Evolutionary conservation across 2,113 vertebrate genomes (phyloP).

Genomic region (Platysternon megacephalum): DNA sequence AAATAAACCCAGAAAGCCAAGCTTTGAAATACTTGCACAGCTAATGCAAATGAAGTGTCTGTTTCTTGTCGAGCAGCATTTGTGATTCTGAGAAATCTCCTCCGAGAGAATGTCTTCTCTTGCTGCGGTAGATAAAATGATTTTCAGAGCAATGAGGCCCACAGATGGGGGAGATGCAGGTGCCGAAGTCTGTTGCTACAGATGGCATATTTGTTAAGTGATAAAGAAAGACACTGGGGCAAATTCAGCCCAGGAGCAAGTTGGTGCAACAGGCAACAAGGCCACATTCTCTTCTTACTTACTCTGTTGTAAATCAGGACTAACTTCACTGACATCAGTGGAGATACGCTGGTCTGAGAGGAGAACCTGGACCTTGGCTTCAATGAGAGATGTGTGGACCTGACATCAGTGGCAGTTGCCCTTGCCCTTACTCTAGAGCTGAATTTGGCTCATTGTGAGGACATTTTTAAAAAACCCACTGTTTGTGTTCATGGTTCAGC

Average conservation of each 20-base stretch:
- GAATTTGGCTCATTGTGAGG: not conserved
- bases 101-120: not conserved
- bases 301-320: not conserved
- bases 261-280: constrained; percentile 19
- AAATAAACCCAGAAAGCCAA: constrained; percentile 21
- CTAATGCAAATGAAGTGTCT: constrained; percentile 13
- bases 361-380: not conserved
- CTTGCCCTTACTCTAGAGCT: rapidly evolving
- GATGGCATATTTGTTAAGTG: not conserved
- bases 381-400: not conserved
- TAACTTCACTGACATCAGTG: not conserved
- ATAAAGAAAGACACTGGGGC: not conserved
- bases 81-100: constrained; percentile 52
- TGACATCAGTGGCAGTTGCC: not conserved
- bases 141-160: constrained; percentile 31
- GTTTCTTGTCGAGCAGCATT: constrained; percentile 41
- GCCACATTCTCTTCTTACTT: constrained; percentile 1
- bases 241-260: constrained; percentile 21
- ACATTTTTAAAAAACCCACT: constrained; percentile 15
- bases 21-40: not conserved
- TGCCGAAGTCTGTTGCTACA: constrained; percentile 62
- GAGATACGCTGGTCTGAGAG: not conserved
- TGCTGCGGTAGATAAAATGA: constrained; percentile 31
- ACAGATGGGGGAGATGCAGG: constrained; percentile 44
- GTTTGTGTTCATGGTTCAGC: not conserved